Base-by-base conservation (phyloP, 2,797 vertebrate genomes). In the Poeciliopsis gracilis region DNA sequence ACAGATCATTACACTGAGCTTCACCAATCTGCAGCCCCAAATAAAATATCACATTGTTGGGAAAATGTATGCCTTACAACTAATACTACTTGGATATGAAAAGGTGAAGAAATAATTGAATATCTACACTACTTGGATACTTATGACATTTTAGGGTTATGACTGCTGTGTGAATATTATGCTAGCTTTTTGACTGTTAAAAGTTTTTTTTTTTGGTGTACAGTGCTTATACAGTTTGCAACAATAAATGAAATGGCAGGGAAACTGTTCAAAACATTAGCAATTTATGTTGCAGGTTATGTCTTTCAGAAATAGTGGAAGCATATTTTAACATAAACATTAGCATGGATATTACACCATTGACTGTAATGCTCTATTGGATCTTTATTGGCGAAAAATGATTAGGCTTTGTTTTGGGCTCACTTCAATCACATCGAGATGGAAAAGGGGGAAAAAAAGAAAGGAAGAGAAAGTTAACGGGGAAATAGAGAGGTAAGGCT, bases 271-370 rank as follows among this genome's bases (percentile, higher is more conserved):
- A 77, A 72, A 77, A 69, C 66, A 69, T 85, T 73, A 59, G 69
- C 30, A 84, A 72, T 77, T 45, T 12, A 9, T 30, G 20, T 77
- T 66, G 6, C 59, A 59, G 71, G 79, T 81, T 43, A 82, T 79
- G 47, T 85, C 73, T 86, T 69, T 45, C 49, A 59, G 11, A 36
- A 30, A 69, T 82, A 81, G 81, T 81, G 72, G 80, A 69, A 84
- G 63, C 71, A 78, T 33, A 49, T 47, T 73, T 28, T 36, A 36
- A 3, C 53, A 55, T n/a, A 12, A 55, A n/a, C 53, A 55, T 12
- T 55, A 55, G 25, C n/a, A 55, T 8, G 20, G 20, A 23, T 51
- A 51, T 51, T 51, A 3, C 49, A 51, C 20, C 49, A 51, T 23
- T 51, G 20, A 51, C 20, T 51, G 49, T 51, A 51, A 51, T 51